These are phyloP conservation scores for Acanthosepion esculentum DNA, from an alignment of 2,888 invertebrate species.

Conservation along the genomic window DNA sequence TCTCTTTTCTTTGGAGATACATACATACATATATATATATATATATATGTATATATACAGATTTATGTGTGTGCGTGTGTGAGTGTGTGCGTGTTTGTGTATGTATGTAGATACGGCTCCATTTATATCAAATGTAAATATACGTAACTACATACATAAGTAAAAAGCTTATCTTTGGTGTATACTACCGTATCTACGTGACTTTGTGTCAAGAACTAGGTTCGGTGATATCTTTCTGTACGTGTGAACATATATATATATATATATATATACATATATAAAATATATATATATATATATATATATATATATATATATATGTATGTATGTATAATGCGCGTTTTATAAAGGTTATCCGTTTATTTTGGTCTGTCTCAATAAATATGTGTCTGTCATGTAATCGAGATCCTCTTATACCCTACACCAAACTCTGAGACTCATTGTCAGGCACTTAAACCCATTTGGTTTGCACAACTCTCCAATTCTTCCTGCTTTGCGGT, in stretches of 20 bases:
- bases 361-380: not conserved
- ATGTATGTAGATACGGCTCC: too few relatives aligned
- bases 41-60: not conserved
- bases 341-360: not conserved
- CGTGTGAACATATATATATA: not conserved
- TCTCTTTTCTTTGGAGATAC: too few relatives aligned
- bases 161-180: not conserved
- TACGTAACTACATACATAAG: too few relatives aligned
- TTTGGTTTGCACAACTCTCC: not conserved
- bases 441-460: conserved; percentile 4
- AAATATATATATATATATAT: conserved; percentile 12
- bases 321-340: not conserved
- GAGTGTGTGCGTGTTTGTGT: too few relatives aligned
- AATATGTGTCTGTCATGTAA: not conserved
- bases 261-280: not conserved
- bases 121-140: not conserved
- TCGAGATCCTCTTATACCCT: not conserved
- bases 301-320: not conserved
- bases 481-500: conserved; percentile 21
- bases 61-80: not conserved
- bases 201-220: not conserved
- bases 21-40: too few relatives aligned
- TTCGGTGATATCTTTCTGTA: not conserved
- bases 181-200: not conserved
- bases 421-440: not conserved